phyloP scores from a whole-genome alignment of 2,797 vertebrate genomes.

The Paratrypauchen microcephalus region DNA sequence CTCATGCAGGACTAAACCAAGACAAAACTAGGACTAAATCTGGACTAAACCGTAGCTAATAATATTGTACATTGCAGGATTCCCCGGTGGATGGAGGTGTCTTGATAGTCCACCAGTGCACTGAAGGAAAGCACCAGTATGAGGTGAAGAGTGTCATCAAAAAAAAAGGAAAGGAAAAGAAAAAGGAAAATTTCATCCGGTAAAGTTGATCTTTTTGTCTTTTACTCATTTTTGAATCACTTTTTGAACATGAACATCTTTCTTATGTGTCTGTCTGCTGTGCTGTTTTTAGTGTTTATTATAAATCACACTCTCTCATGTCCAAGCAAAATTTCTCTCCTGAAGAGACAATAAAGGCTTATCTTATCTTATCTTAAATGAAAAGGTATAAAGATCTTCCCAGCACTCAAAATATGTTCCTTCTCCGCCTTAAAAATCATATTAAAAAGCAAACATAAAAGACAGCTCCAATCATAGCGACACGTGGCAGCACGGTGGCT shows the following conservation, averaged over 20 bases:
- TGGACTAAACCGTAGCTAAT: background rate
- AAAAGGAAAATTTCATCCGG: constrained; percentile 60
- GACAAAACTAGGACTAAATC: background rate
- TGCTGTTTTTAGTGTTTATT: no score
- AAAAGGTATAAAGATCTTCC: background rate
- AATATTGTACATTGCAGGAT: constrained; percentile 37
- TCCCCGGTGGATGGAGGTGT: constrained; percentile 57
- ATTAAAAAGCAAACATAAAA: no score
- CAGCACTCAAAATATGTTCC: no score
- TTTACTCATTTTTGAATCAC: background rate
- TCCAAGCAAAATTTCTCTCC: no score
- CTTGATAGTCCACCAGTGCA: constrained; percentile 59
- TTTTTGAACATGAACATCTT: no score
- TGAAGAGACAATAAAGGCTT: no score
- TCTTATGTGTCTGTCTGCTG: no score
- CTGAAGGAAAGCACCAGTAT: constrained; percentile 74
- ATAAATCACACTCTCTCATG: no score
- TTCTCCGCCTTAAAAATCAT: no score
- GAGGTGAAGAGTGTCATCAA: constrained; percentile 70
- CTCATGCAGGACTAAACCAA: background rate
- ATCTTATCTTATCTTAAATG: no score
- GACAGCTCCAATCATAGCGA: no score
- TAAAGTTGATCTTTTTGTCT: constrained; percentile 30
- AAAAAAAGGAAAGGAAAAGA: background rate
- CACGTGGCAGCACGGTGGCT: no score